A percentile compares a stretch with the other conserved stretches of the same genome.
Conservation (phyloP, 1,140 invertebrate species). For the Bombus pyrosoma region DNA sequence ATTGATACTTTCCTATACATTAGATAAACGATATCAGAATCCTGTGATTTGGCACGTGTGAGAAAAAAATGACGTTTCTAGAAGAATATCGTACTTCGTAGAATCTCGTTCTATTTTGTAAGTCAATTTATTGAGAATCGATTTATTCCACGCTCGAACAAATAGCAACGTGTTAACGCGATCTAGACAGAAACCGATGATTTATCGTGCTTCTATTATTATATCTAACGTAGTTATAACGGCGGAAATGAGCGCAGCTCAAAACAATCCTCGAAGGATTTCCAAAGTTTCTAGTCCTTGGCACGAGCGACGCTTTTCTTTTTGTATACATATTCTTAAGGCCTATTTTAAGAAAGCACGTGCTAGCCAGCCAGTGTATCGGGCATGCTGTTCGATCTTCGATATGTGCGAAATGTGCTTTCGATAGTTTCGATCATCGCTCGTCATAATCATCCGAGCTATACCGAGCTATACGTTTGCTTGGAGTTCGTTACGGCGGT, state of each 20-base stretch:
- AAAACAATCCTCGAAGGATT: neutral
- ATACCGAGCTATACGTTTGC: neutral
- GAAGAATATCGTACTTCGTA: too few relatives aligned
- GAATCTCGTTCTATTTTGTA: too few relatives aligned
- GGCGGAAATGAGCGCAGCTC: neutral
- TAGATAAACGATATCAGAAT: neutral
- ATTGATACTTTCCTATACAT: neutral
- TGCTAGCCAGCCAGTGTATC: neutral
- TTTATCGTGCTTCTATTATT: slow-evolving; percentile 12
- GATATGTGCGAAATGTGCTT: neutral
- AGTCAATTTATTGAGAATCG: too few relatives aligned
- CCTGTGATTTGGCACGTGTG: neutral
- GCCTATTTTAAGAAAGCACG: slow-evolving; percentile 37
- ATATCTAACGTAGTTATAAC: neutral
- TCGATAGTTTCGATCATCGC: slow-evolving; percentile 15
- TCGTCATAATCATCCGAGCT: neutral
- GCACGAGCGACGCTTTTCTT: neutral
- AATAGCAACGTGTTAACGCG: neutral
- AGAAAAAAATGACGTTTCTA: neutral
- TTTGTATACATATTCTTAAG: neutral
- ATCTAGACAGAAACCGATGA: neutral
- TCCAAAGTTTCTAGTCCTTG: slow-evolving; percentile 1
- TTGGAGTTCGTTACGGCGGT: neutral
- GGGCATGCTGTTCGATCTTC: neutral
- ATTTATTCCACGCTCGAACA: neutral